Evolutionary conservation across 2,113 vertebrate species (phyloP).

Genomic region (Burhinus oedicnemus): DNA sequence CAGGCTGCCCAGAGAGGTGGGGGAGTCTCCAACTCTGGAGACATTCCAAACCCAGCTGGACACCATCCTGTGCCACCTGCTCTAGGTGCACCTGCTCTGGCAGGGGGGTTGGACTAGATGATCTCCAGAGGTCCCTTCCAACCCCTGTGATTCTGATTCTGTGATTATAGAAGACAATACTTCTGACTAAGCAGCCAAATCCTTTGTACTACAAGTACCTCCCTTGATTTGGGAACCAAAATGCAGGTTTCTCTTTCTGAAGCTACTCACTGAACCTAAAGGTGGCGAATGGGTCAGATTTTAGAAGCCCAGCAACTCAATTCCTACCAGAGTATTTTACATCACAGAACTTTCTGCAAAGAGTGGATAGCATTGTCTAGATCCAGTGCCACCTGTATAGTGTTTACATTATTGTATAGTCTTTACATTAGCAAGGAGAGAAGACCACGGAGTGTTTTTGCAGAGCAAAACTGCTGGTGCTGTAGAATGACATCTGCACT

Average conservation of each 20-base stretch:
- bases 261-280: neutral
- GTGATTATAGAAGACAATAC: no score
- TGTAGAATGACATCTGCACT: neutral
- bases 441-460: neutral
- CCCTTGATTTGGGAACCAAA: neutral
- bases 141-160: no score
- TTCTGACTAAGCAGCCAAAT: neutral
- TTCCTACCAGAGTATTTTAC: neutral
- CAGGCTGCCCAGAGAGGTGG: no score
- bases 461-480: neutral
- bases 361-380: neutral
- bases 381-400: neutral
- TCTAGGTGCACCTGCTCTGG: no score
- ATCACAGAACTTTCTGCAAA: neutral
- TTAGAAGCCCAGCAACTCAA: neutral
- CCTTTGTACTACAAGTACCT: neutral
- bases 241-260: neutral
- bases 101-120: no score
- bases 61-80: no score
- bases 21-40: no score
- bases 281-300: neutral
- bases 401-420: neutral
- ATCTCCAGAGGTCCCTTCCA: no score
- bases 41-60: no score
- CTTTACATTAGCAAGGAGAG: neutral